phyloP scores from a whole-genome alignment of 2,797 vertebrate genomes.

The Poecilia wingei region DNA sequence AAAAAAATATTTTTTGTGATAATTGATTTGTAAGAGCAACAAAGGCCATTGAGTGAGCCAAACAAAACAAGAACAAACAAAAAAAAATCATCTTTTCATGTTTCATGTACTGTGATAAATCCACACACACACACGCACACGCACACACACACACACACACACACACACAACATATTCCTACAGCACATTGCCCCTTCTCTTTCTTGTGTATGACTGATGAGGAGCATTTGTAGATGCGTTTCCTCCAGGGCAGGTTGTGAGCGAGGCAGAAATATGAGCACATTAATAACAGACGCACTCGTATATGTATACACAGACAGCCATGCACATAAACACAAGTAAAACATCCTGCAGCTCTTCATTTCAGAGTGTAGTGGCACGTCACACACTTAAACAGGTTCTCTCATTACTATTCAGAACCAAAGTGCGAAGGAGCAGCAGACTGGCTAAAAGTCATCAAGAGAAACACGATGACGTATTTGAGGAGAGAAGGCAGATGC shows the following conservation, averaged over 20 bases:
- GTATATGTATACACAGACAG: constrained; percentile 11
- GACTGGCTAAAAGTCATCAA: constrained; percentile 27
- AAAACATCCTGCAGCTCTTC: constrained; percentile 8
- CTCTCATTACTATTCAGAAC: constrained; percentile 30
- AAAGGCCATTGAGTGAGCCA: neutral
- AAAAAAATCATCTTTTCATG: neutral
- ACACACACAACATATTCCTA: neutral
- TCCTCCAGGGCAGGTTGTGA: constrained; percentile 33
- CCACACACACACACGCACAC: neutral
- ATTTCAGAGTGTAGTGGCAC: constrained; percentile 26
- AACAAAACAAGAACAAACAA: neutral
- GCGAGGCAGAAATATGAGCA: constrained; percentile 40
- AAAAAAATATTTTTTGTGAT: neutral
- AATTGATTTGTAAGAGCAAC: no score
- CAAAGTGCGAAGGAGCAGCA: constrained; percentile 26
- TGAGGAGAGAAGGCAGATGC: constrained; percentile 26
- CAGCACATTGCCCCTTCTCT: neutral
- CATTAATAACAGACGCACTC: constrained; percentile 41
- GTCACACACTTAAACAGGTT: constrained; percentile 13
- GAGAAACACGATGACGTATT: constrained; percentile 21
- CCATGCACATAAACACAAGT: neutral
- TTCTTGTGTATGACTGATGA: constrained; percentile 37
- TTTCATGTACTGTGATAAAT: neutral
- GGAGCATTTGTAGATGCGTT: constrained; percentile 37
- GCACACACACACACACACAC: neutral